Base-by-base conservation (phyloP, 2,113 vertebrate genomes). In the Microcebus murinus region DNA sequence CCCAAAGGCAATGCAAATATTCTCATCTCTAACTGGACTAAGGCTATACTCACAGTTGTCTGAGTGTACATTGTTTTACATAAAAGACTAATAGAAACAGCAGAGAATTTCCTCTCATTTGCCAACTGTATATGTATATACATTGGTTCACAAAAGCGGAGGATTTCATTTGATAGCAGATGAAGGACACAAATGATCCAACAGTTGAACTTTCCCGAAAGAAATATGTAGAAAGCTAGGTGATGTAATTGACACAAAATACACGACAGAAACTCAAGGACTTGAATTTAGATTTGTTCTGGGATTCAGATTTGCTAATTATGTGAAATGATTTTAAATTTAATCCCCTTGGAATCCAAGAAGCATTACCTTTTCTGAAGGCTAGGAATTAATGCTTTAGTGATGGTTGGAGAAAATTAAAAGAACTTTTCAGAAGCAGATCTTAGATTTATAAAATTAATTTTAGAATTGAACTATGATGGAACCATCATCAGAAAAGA, bases 201-300 rank as follows among this genome's bases (percentile, higher is more conserved):
- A 73, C 59, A 80, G 45, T 50, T 83, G 86, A 74, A 82, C 83
- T 82, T 90, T 65, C 36, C 74, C 76, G 13, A 81, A 63, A 85
- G 68, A 83, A 92, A 68, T 85, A 39, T 39, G 4, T 45, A 61
- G 36, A 71, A 81, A 45, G 18, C 10, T 70, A 95, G 59, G 25
- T 39, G 25, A 87, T 84, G 0, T 65, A 45, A 79, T 48, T 36
- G 36, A 71, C 29, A 70, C 27, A 34, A 85, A 88, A 80, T 25
- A 57, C 27, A 92, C 63, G 67, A 52, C 4, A 82, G n/a, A 79
- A 93, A 82, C 27, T 61, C 34, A 81, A 68, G 25, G 39, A 8
- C 20, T 95, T 87, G 8, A 89, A 87, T 96, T 94, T 94, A 87
- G 65, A 90, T 94, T 94, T 77, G 20, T 95, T 96, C 25, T 39